Evolutionary conservation across 2,797 vertebrate genomes (phyloP).

Genomic region (Delichon dasypus): DNA sequence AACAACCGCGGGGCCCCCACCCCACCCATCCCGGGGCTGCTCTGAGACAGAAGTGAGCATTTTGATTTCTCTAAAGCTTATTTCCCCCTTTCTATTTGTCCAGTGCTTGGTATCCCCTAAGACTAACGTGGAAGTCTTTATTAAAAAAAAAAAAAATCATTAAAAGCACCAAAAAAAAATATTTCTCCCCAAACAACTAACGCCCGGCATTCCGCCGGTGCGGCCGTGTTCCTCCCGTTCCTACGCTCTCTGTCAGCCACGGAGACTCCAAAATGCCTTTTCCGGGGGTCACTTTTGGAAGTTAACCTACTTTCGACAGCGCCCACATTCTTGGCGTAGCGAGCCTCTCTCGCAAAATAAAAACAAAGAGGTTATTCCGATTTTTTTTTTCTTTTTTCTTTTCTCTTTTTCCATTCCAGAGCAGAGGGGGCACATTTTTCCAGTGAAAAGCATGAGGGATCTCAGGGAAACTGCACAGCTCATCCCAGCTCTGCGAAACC

Average conservation of each 20-base stretch:
- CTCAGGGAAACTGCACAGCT: not conserved
- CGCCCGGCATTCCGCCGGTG: rapidly evolving
- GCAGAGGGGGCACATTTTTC: not conserved
- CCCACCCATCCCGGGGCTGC: not conserved
- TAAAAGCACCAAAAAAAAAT: not conserved
- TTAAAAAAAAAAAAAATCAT: not conserved
- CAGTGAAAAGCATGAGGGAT: not conserved
- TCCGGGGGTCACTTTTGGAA: not conserved
- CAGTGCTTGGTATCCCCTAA: rapidly evolving
- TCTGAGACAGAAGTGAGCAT: not conserved
- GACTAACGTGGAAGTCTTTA: not conserved
- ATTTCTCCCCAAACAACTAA: not conserved
- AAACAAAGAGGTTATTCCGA: not conserved
- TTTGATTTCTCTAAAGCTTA: not conserved
- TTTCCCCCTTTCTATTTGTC: not conserved
- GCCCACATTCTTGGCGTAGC: not conserved
- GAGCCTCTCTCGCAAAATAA: not conserved
- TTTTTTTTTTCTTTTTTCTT: no score
- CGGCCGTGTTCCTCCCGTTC: not conserved
- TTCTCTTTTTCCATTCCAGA: not conserved
- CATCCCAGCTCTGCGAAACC: not conserved
- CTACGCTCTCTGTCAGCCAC: not conserved
- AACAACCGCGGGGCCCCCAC: not conserved
- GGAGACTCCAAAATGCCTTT: not conserved
- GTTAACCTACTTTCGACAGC: not conserved